Percentiles rank a stretch among this genome's conserved stretches.
These are phyloP conservation scores for Melanotaenia parkinsoni DNA, from an alignment of 2,797 vertebrate genomes.

Conservation along the genomic window DNA sequence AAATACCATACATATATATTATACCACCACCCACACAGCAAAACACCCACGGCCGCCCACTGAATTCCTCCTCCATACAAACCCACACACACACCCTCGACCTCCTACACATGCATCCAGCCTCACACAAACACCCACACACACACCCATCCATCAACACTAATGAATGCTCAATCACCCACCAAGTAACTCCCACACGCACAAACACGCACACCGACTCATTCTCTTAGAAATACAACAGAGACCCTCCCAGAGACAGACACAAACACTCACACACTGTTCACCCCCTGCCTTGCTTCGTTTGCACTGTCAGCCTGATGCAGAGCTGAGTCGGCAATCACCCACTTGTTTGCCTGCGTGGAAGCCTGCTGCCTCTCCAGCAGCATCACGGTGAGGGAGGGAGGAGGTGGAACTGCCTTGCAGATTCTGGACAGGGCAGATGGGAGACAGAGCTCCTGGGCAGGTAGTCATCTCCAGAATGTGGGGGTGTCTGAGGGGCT, in stretches of 20 bases:
- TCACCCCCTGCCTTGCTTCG: conserved; percentile 56
- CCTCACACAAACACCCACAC: conserved; percentile 59
- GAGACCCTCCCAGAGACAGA: conserved; percentile 45
- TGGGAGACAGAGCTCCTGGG: conserved; percentile 81
- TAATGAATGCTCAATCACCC: conserved; percentile 65
- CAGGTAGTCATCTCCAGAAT: conserved; percentile 86
- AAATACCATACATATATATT: not conserved
- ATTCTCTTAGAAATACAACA: conserved; percentile 47
- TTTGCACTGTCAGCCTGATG: conserved; percentile 72
- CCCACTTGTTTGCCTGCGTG: conserved; percentile 34
- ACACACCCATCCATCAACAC: conserved; percentile 62
- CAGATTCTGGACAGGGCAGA: conserved; percentile 75
- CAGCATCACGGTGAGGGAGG: conserved; percentile 30
- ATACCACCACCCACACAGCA: conserved; percentile 17
- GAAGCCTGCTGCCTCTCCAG: conserved; percentile 24
- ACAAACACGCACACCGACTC: conserved; percentile 50
- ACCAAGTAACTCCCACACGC: conserved; percentile 55
- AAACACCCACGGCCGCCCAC: conserved; percentile 55
- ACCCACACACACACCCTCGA: conserved; percentile 46
- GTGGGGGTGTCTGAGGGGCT: conserved; percentile 68
- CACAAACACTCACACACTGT: conserved; percentile 41
- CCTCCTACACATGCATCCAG: conserved; percentile 51
- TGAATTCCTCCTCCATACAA: conserved; percentile 56
- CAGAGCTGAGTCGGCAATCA: conserved; percentile 69
- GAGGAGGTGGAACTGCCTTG: conserved; percentile 28